Percentiles rank a stretch among this genome's conserved stretches.
These are phyloP conservation scores for Aporophyla lueneburgensis DNA, from an alignment of 2,888 invertebrate genomes.

Conservation along the genomic window DNA sequence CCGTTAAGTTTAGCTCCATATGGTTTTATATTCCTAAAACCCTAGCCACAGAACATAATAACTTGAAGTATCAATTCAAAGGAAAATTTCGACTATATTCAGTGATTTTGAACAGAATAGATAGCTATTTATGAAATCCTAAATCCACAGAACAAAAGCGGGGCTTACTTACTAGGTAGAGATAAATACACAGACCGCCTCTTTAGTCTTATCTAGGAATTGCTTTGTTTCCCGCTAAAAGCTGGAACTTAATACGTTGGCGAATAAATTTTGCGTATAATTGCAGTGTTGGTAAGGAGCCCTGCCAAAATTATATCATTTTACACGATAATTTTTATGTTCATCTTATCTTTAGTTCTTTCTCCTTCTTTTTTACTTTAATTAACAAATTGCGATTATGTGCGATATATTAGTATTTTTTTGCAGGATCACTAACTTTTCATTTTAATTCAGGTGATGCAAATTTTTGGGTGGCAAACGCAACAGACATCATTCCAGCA, in stretches of 20 bases:
- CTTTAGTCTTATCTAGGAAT: conserved; percentile 25
- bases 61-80: neutral
- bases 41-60: neutral
- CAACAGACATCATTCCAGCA: neutral
- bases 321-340: neutral
- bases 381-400: no score
- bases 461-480: neutral
- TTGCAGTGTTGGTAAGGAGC: neutral
- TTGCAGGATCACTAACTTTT: neutral
- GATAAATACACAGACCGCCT: conserved; percentile 13
- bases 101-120: neutral
- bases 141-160: conserved; percentile 19
- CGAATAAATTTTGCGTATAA: conserved; percentile 5
- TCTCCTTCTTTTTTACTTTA: neutral
- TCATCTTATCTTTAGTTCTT: neutral
- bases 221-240: conserved; percentile 15
- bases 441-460: neutral
- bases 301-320: neutral
- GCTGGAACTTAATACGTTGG: conserved; percentile 6
- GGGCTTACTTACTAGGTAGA: conserved; percentile 10
- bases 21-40: neutral
- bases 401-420: no score
- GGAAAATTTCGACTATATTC: neutral
- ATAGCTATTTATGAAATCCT: conserved; percentile 13
- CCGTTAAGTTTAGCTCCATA: accelerated